These are phyloP conservation scores for Sminthurinus aureus DNA, from an alignment of 2,888 invertebrate species.

Conservation along the genomic window DNA sequence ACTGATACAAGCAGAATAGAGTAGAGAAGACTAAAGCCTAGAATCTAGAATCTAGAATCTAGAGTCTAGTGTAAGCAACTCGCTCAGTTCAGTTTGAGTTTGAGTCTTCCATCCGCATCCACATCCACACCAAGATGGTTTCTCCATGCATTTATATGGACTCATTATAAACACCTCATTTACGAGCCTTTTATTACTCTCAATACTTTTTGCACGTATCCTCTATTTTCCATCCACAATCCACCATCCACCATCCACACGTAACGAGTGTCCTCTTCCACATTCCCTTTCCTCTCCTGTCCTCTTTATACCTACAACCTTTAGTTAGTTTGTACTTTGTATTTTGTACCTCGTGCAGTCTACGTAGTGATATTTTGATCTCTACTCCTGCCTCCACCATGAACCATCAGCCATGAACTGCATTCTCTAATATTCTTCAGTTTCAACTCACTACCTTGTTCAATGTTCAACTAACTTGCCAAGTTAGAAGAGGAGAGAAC, in stretches of 20 bases:
- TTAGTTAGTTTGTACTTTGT: too few species aligned
- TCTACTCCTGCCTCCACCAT: too few species aligned
- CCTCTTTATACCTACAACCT: background rate
- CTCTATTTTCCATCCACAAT: background rate
- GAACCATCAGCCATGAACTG: too few species aligned
- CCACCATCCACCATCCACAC: too few species aligned
- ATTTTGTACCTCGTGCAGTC: too few species aligned
- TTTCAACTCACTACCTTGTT: too few species aligned
- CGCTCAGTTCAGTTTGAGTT: background rate
- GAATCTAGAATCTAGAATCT: too few species aligned
- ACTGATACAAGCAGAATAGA: too few species aligned
- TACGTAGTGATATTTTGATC: too few species aligned
- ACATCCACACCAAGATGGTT: background rate
- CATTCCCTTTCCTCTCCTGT: background rate
- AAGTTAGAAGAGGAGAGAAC: too few species aligned
- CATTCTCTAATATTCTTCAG: too few species aligned
- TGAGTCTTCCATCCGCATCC: conserved; percentile 32
- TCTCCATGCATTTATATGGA: conserved; percentile 59
- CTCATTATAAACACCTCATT: conserved; percentile 60
- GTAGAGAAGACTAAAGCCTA: conserved; percentile 5
- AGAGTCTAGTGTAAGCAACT: background rate
- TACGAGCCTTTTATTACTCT: conserved; percentile 51
- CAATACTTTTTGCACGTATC: conserved; percentile 36
- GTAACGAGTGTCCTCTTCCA: background rate
- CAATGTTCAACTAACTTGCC: too few species aligned